Evolutionary conservation across 2,888 invertebrate genomes (phyloP), one percentile per base, ranked within the genome.

Genomic region (Biston betularia): DNA sequence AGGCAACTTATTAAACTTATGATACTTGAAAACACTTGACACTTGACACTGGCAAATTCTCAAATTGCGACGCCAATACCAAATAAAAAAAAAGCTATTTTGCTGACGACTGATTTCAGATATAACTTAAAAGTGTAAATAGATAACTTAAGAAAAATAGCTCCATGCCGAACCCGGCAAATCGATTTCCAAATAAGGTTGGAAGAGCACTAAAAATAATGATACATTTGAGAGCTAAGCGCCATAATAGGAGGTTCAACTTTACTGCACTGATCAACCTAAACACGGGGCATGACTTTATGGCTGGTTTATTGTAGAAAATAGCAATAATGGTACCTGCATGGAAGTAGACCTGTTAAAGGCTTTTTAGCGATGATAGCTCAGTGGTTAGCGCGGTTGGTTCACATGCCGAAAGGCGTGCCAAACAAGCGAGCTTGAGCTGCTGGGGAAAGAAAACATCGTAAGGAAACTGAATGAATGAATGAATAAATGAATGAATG

Each of bases 111-210:
- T 38, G 6, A 38, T 38, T 38, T 38, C 38, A 9, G 3, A 38
- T 0, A 24, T 11, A 24, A 11, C 9, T 6, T 48, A 50, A 34
- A 35, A 50, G 35, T 35, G 7, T 6, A 6, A 7, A 4, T 52
- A 24, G 14, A 7, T 35, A 12, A 46, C 15, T 11, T 52, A 52
- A 52, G 52, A 11, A 58, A 45, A 33, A 33, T 7, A 10, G 12
- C 42, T 33, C 54, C 15, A n/a, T 64, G 69, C 61, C 58, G 38
- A 63, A 35, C 45, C 42, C 50, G 46, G 49, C 65, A 46, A 65
- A 68, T 65, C 57, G 64, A 46, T 44, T 54, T 38, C 71, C 72
- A 69, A 70, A 74, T 72, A 74, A 69, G 73, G 73, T 55, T 42
- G 58, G 50, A 52, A 55, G 68, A 53, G 53, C 62, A 62, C 59